Evolutionary conservation across 2,888 invertebrate species (phyloP), one percentile per base, ranked within the genome.

Genomic region (Agrotis ipsilon): DNA sequence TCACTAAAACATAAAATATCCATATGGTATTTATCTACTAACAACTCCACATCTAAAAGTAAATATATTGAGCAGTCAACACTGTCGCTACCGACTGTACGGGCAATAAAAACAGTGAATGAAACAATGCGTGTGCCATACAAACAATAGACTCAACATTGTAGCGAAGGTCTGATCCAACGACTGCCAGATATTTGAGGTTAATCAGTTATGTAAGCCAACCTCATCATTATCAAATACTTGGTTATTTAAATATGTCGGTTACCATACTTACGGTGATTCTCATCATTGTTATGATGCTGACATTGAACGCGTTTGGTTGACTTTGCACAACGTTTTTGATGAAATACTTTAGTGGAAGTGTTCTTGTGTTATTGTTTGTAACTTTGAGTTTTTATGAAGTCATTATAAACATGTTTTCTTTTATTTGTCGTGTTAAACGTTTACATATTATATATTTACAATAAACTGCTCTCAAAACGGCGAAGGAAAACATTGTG

Each of bases 81-180:
- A 51, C 49, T 70, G 16, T 54, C 2, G 18, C 11, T 1, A 11
- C 2, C 13, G 27, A 67, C 49, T 64, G 75, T 80, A 75, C 67
- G 19, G n/a, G 51, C 11, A 51, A 54, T 54, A 66, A 16, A 46
- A 64, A 71, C 84, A 86, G 89, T 86, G 87, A 92, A 90, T 90
- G 83, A 88, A 87, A 92, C 91, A 90, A 89, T 88, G 86, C 86
- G 69, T 85, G 70, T 86, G 80, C 85, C 82, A 78, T 82, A 82
- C 87, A 87, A 88, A 92, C 91, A 92, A 90, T 89, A 82, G 88
- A 79, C 75, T 81, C 80, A 84, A 80, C 80, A 78, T 77, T 83
- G 80, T 79, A 62, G 69, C 75, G 88, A 90, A 90, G 90, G 90
- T 86, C 85, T 82, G 84, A 82, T 81, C 80, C 71, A 83, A 60